Base-by-base conservation (phyloP, 2,113 vertebrate genomes). In the Eudorcas thomsonii region DNA sequence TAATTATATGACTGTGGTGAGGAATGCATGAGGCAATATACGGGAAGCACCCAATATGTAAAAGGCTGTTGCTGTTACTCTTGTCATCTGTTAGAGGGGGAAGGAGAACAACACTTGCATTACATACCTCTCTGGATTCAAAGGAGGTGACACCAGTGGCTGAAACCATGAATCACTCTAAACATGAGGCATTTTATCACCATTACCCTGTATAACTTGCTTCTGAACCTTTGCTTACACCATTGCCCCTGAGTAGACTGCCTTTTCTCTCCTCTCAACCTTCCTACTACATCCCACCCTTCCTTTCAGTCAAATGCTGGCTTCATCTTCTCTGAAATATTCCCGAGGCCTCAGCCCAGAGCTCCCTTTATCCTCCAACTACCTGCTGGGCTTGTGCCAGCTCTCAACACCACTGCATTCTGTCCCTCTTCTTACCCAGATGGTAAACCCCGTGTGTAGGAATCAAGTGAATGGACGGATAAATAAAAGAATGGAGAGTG, bases 251-350 rank as follows among this genome's bases (percentile, higher is more conserved):
- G 50, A 74, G 43, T 25, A 21, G 45, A 19, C 33, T 54, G 52
- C 23, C 74, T 82, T 64, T 39, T 64, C 50, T 52, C 16, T 94
- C 74, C 43, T 88, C 45, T 94, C 28, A 74, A 39, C n/a, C 30
- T 52, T 26, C 78, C 91, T 13, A 50, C 6, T 12, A 43, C 52
- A 14, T 50, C 74, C 84, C 71, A 54, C 19, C 28, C n/a, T 95
- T 59, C 43, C 62, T 92, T 62, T 54, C 84, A 45, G 78, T 67
- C 88, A 97, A 45, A 91, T 17, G 67, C 59, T 57, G 25, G 39
- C 16, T 91, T 48, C 21, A 39, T 16, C 28, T 88, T 55, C 82
- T 95, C 91, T 89, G 67, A 85, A 98, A 96, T 33, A 74, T 92
- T 82, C 89, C 74, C 48, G 33, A 59, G 71, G 33, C 54, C 90